Percentiles rank a stretch among this genome's conserved stretches.
These are phyloP conservation scores for Zeus faber DNA, from an alignment of 2,113 vertebrate species.

Conservation along the genomic window DNA sequence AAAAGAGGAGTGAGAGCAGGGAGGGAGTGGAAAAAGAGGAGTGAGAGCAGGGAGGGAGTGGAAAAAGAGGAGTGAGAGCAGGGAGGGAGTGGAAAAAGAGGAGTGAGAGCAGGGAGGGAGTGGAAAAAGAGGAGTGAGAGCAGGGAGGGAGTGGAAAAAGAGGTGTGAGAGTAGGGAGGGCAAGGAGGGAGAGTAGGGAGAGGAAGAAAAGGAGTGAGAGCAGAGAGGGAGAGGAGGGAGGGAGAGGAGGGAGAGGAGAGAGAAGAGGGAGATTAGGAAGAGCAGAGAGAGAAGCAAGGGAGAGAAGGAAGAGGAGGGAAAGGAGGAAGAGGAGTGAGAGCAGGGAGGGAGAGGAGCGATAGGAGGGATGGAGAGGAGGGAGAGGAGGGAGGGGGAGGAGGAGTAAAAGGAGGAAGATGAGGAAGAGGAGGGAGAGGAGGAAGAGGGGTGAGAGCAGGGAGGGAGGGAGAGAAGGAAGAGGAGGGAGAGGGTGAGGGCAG, in stretches of 20 bases:
- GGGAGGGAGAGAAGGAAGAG: background rate
- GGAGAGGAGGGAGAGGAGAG: background rate
- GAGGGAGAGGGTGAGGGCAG: conserved; percentile 37
- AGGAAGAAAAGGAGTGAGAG: no score
- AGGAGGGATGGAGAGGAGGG: background rate
- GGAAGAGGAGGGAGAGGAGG: background rate
- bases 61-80: no score
- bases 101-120: no score
- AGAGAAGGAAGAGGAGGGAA: no score
- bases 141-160: no score
- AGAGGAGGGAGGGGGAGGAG: background rate
- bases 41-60: no score
- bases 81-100: conserved; percentile 17
- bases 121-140: background rate
- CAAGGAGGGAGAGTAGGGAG: no score
- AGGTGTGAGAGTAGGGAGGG: no score
- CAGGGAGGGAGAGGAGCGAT: background rate
- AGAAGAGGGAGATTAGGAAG: background rate
- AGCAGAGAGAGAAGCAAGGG: background rate
- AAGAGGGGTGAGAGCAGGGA: background rate
- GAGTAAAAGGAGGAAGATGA: background rate
- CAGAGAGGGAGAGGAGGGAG: no score
- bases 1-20: no score
- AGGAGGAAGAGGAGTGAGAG: no score
- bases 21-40: no score